Percentiles rank a stretch among this genome's conserved stretches.
Evolutionary conservation across 2,888 invertebrate species (phyloP).

Genomic region (Acheta domesticus): DNA sequence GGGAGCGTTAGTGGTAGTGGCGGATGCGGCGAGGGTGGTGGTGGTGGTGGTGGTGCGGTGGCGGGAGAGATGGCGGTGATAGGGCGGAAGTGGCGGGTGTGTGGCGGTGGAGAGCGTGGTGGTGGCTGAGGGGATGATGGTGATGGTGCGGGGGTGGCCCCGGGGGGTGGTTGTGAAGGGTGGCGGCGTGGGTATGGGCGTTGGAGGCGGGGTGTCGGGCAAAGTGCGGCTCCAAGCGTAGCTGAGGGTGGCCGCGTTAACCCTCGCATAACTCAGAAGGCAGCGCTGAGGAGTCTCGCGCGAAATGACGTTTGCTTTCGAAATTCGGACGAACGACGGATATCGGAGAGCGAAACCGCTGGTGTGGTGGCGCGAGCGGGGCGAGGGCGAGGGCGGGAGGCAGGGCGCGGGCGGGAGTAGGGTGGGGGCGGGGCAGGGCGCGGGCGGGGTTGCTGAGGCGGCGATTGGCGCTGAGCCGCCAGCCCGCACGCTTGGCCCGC

Average conservation of each 20-base stretch:
- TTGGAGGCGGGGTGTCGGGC: too few relatives aligned
- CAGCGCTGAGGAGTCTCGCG: not conserved
- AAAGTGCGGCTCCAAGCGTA: too few relatives aligned
- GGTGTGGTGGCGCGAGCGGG: not conserved
- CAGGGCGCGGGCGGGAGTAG: not conserved
- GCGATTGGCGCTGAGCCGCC: not conserved
- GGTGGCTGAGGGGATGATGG: not conserved
- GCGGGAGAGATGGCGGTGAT: too few relatives aligned
- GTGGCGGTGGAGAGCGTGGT: not conserved
- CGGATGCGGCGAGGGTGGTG: not conserved
- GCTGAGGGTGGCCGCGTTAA: too few relatives aligned
- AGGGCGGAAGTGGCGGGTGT: too few relatives aligned
- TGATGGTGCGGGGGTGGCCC: not conserved
- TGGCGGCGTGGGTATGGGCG: too few relatives aligned
- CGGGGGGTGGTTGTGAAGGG: not conserved
- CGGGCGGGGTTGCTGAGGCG: not conserved
- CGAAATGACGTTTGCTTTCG: slow-evolving; percentile 10
- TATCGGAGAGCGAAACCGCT: not conserved
- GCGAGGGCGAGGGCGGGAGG: not conserved
- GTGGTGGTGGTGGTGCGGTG: not conserved
- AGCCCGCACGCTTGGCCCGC: not conserved
- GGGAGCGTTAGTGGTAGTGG: too few relatives aligned
- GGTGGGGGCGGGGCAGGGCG: not conserved
- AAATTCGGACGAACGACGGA: not conserved
- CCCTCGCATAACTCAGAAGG: not conserved